Conservation (phyloP, 2,113 vertebrate genomes). For the Xyliphius kryptos region DNA sequence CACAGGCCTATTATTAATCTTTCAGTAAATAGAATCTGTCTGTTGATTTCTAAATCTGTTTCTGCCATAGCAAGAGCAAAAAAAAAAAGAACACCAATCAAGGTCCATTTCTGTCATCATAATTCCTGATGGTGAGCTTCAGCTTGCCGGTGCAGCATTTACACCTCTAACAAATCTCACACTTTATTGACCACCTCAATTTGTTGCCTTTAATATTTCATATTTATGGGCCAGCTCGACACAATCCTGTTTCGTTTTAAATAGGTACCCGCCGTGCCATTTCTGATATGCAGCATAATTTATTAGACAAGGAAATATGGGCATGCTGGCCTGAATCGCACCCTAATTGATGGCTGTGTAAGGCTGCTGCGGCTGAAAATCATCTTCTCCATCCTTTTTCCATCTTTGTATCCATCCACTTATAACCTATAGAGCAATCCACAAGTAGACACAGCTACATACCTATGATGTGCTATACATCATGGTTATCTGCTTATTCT, state of each 20-base stretch:
- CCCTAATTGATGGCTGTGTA: constrained; percentile 79
- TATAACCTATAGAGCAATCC: constrained; percentile 22
- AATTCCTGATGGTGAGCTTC: constrained; percentile 75
- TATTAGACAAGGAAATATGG: constrained; percentile 83
- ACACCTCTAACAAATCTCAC: constrained; percentile 78
- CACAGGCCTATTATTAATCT: constrained; percentile 64
- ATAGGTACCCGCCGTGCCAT: constrained; percentile 77
- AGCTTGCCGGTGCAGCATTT: constrained; percentile 68
- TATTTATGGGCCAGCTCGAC: constrained; percentile 79
- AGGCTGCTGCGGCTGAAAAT: constrained; percentile 23
- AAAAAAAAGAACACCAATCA: constrained; percentile 78
- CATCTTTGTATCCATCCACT: constrained; percentile 37
- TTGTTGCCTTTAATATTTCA: constrained; percentile 86
- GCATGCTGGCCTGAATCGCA: constrained; percentile 70
- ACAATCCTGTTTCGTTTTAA: constrained; percentile 75
- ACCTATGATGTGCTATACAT: background rate
- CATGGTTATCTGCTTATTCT: background rate
- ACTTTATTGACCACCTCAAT: constrained; percentile 89
- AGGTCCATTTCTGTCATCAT: constrained; percentile 83
- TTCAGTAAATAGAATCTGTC: constrained; percentile 64
- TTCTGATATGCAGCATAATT: constrained; percentile 81
- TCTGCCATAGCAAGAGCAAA: constrained; percentile 53
- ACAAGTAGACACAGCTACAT: background rate
- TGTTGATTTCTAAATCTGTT: constrained; percentile 55
- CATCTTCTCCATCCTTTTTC: constrained; percentile 34